Evolutionary conservation across 1,140 invertebrate species (phyloP).

Genomic region (Paraescarpia echinospica): DNA sequence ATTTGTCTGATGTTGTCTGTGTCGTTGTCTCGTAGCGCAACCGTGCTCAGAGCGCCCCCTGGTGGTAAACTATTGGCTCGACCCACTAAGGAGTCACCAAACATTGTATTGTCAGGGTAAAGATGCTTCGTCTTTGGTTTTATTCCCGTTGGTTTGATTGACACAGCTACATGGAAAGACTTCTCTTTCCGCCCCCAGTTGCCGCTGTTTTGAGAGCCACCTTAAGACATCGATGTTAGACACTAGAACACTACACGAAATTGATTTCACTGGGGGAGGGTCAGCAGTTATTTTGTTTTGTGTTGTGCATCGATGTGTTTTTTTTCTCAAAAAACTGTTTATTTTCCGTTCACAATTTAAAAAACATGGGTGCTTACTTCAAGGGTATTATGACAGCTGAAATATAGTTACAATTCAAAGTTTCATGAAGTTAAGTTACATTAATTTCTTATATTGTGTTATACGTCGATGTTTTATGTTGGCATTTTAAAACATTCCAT

Average conservation of each 20-base stretch:
- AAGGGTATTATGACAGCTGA: too few relatives aligned
- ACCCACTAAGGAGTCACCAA: not conserved
- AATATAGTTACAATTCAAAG: too few relatives aligned
- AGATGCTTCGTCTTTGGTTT: not conserved
- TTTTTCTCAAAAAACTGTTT: too few relatives aligned
- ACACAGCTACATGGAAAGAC: not conserved
- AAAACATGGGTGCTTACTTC: too few relatives aligned
- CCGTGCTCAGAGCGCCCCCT: conserved; percentile 25
- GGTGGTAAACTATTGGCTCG: not conserved
- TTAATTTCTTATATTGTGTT: not conserved
- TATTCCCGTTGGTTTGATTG: not conserved
- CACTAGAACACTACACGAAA: not conserved
- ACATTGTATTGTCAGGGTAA: not conserved
- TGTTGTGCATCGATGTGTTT: not conserved
- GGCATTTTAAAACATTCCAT: not conserved
- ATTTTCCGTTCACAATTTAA: too few relatives aligned
- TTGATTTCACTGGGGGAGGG: not conserved
- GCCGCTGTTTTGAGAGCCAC: not conserved
- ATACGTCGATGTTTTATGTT: not conserved
- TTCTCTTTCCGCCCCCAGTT: not conserved
- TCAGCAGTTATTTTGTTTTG: not conserved
- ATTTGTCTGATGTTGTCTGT: not conserved
- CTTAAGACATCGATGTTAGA: not conserved
- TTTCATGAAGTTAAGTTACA: too few relatives aligned
- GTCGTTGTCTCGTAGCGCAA: not conserved